phyloP scores from a whole-genome alignment of 2,797 vertebrate species.

The Cirrhinus molitorella region DNA sequence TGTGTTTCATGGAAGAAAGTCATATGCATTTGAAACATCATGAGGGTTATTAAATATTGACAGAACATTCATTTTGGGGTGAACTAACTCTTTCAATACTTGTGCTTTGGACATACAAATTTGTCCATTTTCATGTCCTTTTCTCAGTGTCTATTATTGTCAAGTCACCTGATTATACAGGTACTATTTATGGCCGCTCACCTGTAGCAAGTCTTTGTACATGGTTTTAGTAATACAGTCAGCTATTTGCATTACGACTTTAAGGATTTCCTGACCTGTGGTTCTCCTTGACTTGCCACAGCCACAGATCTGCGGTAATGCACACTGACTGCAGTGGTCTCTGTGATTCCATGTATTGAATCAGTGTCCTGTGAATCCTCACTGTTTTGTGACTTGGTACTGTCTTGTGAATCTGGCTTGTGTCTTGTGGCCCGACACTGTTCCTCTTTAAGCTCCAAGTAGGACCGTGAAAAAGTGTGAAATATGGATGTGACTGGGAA shows the following conservation, averaged over 20 bases:
- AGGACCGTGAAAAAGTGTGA: slow-evolving; percentile 96
- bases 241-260: slow-evolving; percentile 60
- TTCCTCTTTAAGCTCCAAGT: slow-evolving; percentile 93
- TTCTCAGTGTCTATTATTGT: slow-evolving; percentile 5
- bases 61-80: slow-evolving; percentile 12
- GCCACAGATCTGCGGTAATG: slow-evolving; percentile 74
- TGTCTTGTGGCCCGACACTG: slow-evolving; percentile 83
- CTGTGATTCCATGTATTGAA: slow-evolving; percentile 65
- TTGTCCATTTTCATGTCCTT: not conserved
- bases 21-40: slow-evolving; percentile 9
- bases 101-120: slow-evolving; percentile 40
- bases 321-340: slow-evolving; percentile 52
- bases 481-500: slow-evolving; percentile 98
- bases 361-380: slow-evolving; percentile 76
- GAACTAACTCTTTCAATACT: slow-evolving; percentile 19
- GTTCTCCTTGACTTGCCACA: slow-evolving; percentile 63
- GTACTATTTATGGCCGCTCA: slow-evolving; percentile 13
- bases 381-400: slow-evolving; percentile 77
- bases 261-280: slow-evolving; percentile 64
- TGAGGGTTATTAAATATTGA: not conserved
- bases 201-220: slow-evolving; percentile 19
- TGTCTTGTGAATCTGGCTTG: slow-evolving; percentile 80
- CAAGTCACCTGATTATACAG: slow-evolving; percentile 19
- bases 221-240: not conserved
- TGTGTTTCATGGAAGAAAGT: not conserved